phyloP scores from a whole-genome alignment of 2,113 vertebrate genomes.

The Albula goreensis region DNA sequence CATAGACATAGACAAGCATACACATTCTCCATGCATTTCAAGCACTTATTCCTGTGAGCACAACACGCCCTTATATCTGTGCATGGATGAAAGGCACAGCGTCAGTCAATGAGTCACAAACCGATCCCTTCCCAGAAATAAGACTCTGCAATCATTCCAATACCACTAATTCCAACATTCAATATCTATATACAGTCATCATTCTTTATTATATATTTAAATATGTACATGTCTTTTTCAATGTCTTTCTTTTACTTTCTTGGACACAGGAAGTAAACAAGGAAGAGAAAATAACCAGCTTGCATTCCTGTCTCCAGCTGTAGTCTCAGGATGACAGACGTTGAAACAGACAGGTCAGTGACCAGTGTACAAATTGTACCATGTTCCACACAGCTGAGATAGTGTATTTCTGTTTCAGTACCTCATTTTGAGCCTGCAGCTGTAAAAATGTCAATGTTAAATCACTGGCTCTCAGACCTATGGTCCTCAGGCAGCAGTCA shows the following conservation, averaged over 20 bases:
- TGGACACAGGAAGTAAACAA: background rate
- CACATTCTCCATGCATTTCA: background rate
- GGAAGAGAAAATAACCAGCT: background rate
- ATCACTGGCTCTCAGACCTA: background rate
- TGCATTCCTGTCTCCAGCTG: background rate
- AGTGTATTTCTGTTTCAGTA: background rate
- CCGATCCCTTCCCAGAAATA: background rate
- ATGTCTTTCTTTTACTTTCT: background rate
- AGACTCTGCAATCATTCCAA: background rate
- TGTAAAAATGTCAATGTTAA: background rate
- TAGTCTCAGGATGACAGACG: background rate
- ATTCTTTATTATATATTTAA: too few species aligned
- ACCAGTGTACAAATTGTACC: background rate
- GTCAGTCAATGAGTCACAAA: background rate
- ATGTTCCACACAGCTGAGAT: background rate
- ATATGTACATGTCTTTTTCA: background rate
- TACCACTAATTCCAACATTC: too few species aligned
- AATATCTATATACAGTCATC: too few species aligned
- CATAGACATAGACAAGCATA: background rate
- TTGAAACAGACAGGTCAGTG: background rate
- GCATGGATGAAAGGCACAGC: background rate
- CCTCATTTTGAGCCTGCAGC: background rate
- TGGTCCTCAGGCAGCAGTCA: background rate
- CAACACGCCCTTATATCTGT: background rate
- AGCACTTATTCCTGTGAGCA: background rate